Percentiles rank a stretch among this genome's conserved stretches.
Conservation (phyloP, 2,113 vertebrate species). For the Nyctibius bracteatus region DNA sequence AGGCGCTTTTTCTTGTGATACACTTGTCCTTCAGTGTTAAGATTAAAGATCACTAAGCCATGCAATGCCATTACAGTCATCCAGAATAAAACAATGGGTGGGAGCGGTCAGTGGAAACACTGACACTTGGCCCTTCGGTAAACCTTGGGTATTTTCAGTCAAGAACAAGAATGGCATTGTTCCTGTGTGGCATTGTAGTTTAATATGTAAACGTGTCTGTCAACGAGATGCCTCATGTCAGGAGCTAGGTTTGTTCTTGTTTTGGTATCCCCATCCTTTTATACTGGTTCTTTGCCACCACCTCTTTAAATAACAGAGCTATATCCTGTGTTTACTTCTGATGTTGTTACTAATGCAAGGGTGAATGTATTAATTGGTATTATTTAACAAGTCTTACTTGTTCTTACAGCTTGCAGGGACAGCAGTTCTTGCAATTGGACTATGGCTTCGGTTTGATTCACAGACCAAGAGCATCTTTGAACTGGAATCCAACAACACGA, state of each 20-base stretch:
- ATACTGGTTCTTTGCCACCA: not conserved
- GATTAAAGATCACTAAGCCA: not conserved
- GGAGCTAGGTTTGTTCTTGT: not conserved
- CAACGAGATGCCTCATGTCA: not conserved
- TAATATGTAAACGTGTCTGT: not conserved
- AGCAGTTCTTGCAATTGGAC: conserved; percentile 85
- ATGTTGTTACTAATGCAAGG: not conserved
- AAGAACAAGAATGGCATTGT: not conserved
- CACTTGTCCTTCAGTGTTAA: not conserved
- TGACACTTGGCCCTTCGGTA: not conserved
- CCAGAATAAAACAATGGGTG: not conserved
- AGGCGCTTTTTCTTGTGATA: not conserved
- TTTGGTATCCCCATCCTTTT: not conserved
- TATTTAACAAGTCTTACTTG: not conserved
- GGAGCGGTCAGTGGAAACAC: not conserved
- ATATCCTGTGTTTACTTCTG: not conserved
- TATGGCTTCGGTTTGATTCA: conserved; percentile 93
- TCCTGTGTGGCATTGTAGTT: not conserved
- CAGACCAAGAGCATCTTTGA: conserved; percentile 86
- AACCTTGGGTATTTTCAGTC: not conserved
- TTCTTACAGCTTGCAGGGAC: conserved; percentile 86
- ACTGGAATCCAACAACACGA: conserved; percentile 60
- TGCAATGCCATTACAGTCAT: not conserved
- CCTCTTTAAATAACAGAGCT: not conserved
- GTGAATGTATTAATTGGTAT: not conserved